A percentile compares a stretch with the other conserved stretches of the same genome.
Conservation (phyloP, 2,797 vertebrate species). For the Emydoidea blandingii region DNA sequence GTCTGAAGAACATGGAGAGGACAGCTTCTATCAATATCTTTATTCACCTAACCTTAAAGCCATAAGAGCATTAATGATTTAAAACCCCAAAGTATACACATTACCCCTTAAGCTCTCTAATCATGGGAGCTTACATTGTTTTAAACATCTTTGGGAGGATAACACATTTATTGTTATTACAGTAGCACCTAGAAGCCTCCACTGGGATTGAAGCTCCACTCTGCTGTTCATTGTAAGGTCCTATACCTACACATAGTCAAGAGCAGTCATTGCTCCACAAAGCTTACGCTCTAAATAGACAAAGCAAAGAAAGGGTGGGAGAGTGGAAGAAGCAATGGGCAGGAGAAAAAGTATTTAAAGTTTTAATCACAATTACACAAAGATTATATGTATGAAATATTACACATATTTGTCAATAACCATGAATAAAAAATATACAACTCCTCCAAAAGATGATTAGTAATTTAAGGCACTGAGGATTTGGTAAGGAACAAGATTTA, state of each 20-base stretch:
- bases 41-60: accelerated
- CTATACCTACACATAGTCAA: neutral
- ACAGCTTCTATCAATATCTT: neutral
- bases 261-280: neutral
- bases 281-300: neutral
- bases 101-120: neutral
- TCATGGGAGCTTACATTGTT: neutral
- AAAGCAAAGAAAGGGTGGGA: neutral
- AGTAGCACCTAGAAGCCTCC: neutral
- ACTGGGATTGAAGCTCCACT: neutral
- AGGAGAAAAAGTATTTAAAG: neutral
- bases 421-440: neutral
- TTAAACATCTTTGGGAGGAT: neutral
- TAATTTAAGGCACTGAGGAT: neutral
- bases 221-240: neutral
- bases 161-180: neutral
- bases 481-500: neutral
- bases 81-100: neutral
- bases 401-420: neutral
- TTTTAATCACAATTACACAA: neutral
- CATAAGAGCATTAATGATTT: neutral
- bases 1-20: neutral
- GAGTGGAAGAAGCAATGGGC: neutral
- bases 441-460: neutral
- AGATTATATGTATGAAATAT: neutral